Conservation (phyloP, 92 coral and sea anemone genomes). For the Nematostella vectensis region DNA sequence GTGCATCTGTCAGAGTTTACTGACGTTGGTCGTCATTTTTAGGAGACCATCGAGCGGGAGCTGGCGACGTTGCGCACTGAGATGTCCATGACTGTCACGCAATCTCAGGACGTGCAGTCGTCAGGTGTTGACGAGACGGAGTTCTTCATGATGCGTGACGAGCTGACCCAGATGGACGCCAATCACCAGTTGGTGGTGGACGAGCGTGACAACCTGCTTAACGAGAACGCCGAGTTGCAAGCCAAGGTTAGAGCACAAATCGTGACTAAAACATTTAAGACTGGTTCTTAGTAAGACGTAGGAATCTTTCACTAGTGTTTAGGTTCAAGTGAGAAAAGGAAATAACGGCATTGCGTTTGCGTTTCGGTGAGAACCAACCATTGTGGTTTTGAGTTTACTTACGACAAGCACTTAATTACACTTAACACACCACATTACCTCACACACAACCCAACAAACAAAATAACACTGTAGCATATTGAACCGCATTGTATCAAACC, state of each 20-base stretch:
- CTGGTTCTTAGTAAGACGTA: too few relatives aligned
- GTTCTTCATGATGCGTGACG: slow-evolving; percentile 45
- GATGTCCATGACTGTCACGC: slow-evolving; percentile 58
- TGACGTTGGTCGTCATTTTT: too few relatives aligned
- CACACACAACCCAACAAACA: too few relatives aligned
- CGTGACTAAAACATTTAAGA: too few relatives aligned
- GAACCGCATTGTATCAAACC: too few relatives aligned
- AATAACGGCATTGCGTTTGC: background rate
- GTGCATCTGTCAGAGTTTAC: too few relatives aligned
- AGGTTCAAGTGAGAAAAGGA: too few relatives aligned
- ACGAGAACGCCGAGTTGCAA: slow-evolving; percentile 42
- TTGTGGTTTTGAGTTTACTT: background rate
- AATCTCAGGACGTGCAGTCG: slow-evolving; percentile 71
- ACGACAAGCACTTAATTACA: background rate
- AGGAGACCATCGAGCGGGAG: slow-evolving; percentile 65
- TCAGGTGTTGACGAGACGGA: slow-evolving; percentile 78
- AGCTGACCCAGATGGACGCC: slow-evolving; percentile 52
- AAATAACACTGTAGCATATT: too few relatives aligned
- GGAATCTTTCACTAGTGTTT: too few relatives aligned
- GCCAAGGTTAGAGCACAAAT: slow-evolving; percentile 38
- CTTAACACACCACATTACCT: too few relatives aligned
- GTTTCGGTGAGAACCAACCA: background rate
- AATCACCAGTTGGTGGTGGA: slow-evolving; percentile 48
- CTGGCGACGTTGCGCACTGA: slow-evolving; percentile 72
- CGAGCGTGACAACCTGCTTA: slow-evolving; percentile 61